A percentile compares a stretch with the other conserved stretches of the same genome.
Conservation (phyloP, 1,140 invertebrate species). For the Berghia stephanieae region DNA sequence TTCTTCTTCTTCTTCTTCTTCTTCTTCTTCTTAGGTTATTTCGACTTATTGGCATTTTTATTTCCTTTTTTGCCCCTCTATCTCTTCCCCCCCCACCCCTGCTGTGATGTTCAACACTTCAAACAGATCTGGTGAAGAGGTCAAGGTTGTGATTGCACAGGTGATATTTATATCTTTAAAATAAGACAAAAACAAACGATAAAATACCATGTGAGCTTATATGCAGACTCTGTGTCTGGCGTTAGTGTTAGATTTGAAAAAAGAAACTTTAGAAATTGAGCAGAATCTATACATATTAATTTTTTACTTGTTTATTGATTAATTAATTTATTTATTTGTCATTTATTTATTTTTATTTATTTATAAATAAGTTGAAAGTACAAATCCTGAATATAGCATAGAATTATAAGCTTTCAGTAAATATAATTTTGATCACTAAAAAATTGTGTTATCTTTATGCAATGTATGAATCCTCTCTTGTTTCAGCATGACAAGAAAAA, state of each 20-base stretch:
- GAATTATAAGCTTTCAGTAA: neutral
- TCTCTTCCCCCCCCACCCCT: no score
- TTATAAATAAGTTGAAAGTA: neutral
- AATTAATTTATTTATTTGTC: constrained; percentile 3
- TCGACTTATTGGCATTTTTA: no score
- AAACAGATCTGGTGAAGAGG: no score
- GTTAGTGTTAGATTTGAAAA: no score
- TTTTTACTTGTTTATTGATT: neutral
- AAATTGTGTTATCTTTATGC: neutral
- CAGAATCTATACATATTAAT: neutral
- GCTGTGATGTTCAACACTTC: no score
- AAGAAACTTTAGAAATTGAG: no score
- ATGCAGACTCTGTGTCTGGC: no score
- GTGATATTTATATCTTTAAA: constrained; percentile 35
- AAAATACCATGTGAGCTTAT: no score
- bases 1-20: no score
- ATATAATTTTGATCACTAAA: neutral
- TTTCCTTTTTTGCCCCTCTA: no score
- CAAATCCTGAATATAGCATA: neutral
- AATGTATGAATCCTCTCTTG: constrained; percentile 7
- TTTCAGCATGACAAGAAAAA: constrained; percentile 63
- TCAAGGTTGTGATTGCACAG: constrained; percentile 58
- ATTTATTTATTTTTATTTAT: neutral
- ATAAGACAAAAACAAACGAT: no score
- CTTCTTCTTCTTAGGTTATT: no score